Percentiles rank a stretch among this genome's conserved stretches.
Evolutionary conservation across 2,113 vertebrate species (phyloP).

Genomic region (Lucifuga dentata): DNA sequence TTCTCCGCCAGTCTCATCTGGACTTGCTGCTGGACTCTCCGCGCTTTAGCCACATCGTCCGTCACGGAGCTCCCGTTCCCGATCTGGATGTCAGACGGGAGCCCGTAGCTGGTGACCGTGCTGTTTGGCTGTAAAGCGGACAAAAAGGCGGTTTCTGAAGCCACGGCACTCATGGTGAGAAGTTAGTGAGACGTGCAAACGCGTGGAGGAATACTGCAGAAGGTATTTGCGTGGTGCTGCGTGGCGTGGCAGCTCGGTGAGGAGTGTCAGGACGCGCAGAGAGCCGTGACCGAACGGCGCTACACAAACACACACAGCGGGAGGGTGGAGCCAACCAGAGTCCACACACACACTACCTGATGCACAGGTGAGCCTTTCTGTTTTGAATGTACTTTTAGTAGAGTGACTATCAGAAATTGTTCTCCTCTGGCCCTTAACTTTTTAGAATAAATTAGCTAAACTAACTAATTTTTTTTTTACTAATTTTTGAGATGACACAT

Average conservation of each 20-base stretch:
- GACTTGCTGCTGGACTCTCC: constrained; percentile 82
- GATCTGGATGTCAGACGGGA: constrained; percentile 73
- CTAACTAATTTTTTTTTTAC: neutral
- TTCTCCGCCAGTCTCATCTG: constrained; percentile 80
- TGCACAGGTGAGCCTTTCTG: constrained; percentile 43
- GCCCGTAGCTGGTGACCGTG: constrained; percentile 78
- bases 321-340: constrained; percentile 51
- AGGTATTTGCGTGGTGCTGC: neutral
- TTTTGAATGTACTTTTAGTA: no score
- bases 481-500: constrained; percentile 4
- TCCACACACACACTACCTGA: constrained; percentile 46
- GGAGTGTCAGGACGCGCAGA: no score
- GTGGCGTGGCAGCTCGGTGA: constrained; percentile 12
- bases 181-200: neutral
- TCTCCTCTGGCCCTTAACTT: no score
- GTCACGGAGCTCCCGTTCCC: constrained; percentile 40
- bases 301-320: neutral
- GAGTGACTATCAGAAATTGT: no score
- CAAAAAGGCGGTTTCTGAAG: constrained; percentile 72
- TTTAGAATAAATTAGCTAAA: no score
- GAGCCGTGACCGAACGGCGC: neutral
- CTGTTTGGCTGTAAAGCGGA: constrained; percentile 80
- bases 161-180: constrained; percentile 56
- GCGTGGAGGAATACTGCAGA: neutral
- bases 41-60: constrained; percentile 55